Percentiles rank a stretch among this genome's conserved stretches.
Evolutionary conservation across 2,888 invertebrate genomes (phyloP).

Genomic region (Trichogramma evanescens): DNA sequence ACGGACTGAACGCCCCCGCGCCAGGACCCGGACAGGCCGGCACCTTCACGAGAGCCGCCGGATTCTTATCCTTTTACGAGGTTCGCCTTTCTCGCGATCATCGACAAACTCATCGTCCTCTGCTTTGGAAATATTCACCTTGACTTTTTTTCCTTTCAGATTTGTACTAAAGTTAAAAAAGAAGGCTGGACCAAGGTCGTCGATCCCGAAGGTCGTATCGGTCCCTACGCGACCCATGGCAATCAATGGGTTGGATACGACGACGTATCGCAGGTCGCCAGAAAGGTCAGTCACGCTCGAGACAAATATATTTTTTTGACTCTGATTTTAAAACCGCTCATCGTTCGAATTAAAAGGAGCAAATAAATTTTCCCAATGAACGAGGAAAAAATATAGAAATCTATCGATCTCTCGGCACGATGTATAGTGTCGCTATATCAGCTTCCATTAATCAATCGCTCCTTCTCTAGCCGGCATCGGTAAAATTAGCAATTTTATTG

Average conservation of each 20-base stretch:
- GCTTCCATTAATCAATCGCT: too few species aligned
- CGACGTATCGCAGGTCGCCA: conserved; percentile 49
- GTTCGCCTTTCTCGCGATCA: conserved; percentile 17
- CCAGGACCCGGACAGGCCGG: conserved; percentile 66
- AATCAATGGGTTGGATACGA: conserved; percentile 87
- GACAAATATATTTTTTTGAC: background rate
- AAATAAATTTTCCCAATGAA: too few species aligned
- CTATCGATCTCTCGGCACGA: too few species aligned
- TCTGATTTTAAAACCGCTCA: too few species aligned
- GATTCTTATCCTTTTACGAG: conserved; percentile 80
- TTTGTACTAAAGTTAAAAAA: conserved; percentile 70
- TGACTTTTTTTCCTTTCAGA: conserved; percentile 43
- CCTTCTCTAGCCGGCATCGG: too few species aligned
- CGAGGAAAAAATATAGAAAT: too few species aligned
- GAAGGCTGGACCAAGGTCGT: conserved; percentile 72
- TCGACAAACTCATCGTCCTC: background rate
- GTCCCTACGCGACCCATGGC: conserved; percentile 75
- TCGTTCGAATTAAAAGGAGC: too few species aligned
- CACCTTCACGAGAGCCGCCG: conserved; percentile 70
- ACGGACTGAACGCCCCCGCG: conserved; percentile 65
- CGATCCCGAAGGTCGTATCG: conserved; percentile 68
- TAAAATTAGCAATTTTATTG: too few species aligned
- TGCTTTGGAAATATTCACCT: background rate
- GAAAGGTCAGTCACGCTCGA: conserved; percentile 22
- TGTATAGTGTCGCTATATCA: too few species aligned